Base-by-base conservation (phyloP, 2,113 vertebrate species). In the Chaetodon auriga region DNA sequence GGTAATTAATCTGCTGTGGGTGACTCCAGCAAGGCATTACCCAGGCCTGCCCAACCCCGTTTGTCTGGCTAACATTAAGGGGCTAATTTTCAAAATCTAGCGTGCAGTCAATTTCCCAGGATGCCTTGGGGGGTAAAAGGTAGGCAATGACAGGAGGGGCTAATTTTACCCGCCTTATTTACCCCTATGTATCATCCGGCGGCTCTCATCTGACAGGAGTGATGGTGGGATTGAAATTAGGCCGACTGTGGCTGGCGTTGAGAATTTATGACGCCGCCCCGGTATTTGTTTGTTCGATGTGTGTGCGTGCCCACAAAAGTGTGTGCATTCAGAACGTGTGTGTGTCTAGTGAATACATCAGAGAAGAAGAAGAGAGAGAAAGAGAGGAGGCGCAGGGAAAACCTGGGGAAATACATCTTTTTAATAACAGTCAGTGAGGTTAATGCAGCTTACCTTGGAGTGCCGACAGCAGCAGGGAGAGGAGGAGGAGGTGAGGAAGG, bases 71-170 rank as follows among this genome's bases (percentile, higher is more conserved):
- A 97, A 97, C 97, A 97, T 99, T 98, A 98, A 94, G 96, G 83
- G 96, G 96, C 97, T 99, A 97, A 99, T 98, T 99, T 99, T 97
- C 96, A 97, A 98, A 98, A 98, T 99, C 96, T 96, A 97, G 97
- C 96, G 94, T 97, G 97, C 97, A 98, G 97, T 99, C 97, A 98
- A 98, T 99, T 98, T 98, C 97, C 96, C 92, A 92, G 87, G 86
- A 92, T 97, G 97, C 97, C 97, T 96, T 88, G 21, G 76, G 87
- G 97, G 96, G 83, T 96, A 96, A 96, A 97, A 98, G 97, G 97
- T 97, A 97, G 96, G 95, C 96, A 81, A 83, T 97, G 97, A 97
- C 97, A 97, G 96, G 96, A 96, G 96, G 85, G 96, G 97, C 96
- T 98, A 97, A 98, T 99, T 98, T 97, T 95, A 95, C 96, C 96